Evolutionary conservation across 1,140 invertebrate species (phyloP).

Genomic region (Drosophila auraria): DNA sequence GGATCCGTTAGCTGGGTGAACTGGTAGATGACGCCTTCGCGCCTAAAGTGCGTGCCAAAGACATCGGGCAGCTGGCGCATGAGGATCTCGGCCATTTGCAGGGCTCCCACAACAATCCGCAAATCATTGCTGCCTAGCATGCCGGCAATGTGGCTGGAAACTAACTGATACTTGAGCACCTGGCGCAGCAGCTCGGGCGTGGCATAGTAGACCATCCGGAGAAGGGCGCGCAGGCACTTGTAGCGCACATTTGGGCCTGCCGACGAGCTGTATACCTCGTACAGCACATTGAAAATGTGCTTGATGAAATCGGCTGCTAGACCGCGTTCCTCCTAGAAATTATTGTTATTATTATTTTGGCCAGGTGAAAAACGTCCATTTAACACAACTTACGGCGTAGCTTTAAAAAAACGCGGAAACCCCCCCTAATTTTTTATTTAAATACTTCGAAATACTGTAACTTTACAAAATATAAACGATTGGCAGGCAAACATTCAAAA

Average conservation of each 20-base stretch:
- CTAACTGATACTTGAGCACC: conserved; percentile 96
- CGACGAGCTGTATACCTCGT: conserved; percentile 98
- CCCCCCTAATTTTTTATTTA: too few species aligned
- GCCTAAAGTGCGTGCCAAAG: conserved; percentile 96
- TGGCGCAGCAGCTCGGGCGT: conserved; percentile 93
- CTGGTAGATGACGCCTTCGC: conserved; percentile 98
- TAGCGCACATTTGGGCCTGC: conserved; percentile 98
- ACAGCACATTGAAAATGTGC: conserved; percentile 95
- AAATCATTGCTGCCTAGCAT: conserved; percentile 99
- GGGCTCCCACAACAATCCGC: conserved; percentile 97
- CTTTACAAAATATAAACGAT: too few species aligned
- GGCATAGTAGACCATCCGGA: conserved; percentile 98
- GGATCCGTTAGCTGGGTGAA: conserved; percentile 91
- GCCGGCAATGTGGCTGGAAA: conserved; percentile 98
- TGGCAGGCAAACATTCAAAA: too few species aligned
- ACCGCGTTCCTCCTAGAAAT: conserved; percentile 87
- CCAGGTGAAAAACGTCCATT: too few species aligned
- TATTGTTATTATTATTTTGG: too few species aligned
- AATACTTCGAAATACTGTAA: too few species aligned
- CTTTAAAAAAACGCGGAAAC: too few species aligned
- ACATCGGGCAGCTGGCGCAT: conserved; percentile 98
- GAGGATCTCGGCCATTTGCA: conserved; percentile 98
- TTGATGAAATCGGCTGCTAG: conserved; percentile 92
- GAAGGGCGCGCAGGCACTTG: conserved; percentile 97
- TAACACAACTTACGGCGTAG: too few species aligned